phyloP scores from a whole-genome alignment of 2,797 vertebrate genomes.

The Hirundo rustica region DNA sequence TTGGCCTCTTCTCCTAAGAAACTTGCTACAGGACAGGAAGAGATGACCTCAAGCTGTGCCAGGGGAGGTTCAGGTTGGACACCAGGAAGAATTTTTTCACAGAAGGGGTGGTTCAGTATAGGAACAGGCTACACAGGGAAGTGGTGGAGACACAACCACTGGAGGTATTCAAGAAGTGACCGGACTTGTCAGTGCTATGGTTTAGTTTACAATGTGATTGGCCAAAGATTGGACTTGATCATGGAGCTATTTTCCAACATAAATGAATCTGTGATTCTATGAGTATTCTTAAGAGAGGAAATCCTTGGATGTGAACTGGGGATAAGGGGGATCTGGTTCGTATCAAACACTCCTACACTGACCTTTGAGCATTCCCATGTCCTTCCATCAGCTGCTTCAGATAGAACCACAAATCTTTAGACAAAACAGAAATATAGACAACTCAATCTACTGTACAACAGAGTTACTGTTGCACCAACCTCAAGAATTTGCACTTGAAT shows the following conservation, averaged over 20 bases:
- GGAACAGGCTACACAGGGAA: neutral
- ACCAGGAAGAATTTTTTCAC: neutral
- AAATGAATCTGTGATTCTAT: neutral
- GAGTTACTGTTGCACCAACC: neutral
- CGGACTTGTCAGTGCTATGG: too few relatives aligned
- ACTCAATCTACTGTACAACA: neutral
- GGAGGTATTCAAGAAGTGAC: neutral
- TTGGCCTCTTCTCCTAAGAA: neutral
- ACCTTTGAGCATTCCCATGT: neutral
- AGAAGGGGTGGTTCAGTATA: neutral
- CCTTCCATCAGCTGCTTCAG: neutral
- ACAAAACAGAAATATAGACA: neutral
- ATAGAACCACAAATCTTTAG: neutral
- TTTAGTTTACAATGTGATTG: neutral
- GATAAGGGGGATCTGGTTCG: neutral
- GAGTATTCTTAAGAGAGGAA: neutral
- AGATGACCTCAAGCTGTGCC: neutral
- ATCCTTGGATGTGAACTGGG: neutral
- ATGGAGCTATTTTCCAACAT: neutral
- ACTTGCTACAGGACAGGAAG: neutral
- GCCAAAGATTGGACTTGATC: neutral
- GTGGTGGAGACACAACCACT: too few relatives aligned
- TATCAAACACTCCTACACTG: neutral
- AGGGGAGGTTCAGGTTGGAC: neutral
- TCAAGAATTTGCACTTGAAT: neutral